Conservation (phyloP, 1,140 invertebrate species). For the Hydropsyche tenuis region DNA sequence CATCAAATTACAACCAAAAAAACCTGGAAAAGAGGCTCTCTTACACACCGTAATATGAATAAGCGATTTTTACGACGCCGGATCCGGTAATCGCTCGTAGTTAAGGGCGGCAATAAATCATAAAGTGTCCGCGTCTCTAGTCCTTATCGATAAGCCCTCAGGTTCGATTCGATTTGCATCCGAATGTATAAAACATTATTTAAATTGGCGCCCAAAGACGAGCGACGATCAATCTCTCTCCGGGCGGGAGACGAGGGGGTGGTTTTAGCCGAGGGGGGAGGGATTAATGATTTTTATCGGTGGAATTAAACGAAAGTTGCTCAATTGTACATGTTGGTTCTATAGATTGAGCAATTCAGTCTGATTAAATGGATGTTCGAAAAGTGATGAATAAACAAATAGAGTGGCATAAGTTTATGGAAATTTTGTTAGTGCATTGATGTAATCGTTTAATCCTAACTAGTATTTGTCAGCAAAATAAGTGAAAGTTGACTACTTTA, state of each 20-base stretch:
- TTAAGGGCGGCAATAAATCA: conserved; percentile 34
- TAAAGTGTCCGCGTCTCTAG: conserved; percentile 30
- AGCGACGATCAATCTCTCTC: conserved; percentile 44
- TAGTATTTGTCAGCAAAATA: no score
- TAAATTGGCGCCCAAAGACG: conserved; percentile 34
- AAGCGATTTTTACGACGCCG: neutral
- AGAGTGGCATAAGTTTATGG: no score
- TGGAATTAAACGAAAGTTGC: no score
- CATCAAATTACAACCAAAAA: no score
- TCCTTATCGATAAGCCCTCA: conserved; percentile 36
- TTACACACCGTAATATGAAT: neutral
- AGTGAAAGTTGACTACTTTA: no score
- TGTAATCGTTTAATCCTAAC: no score
- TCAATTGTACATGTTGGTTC: no score
- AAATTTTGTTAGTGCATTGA: no score
- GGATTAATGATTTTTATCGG: neutral
- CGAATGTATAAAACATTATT: conserved; percentile 48
- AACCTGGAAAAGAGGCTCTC: no score
- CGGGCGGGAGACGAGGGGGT: neutral
- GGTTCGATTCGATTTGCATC: conserved; percentile 43
- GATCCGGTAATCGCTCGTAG: conserved; percentile 7
- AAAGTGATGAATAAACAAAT: no score
- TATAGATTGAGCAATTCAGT: no score
- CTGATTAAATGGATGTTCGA: no score
- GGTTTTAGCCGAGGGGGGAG: neutral